Conservation (phyloP, 1,140 invertebrate genomes). For the Doryteuthis pealeii region DNA sequence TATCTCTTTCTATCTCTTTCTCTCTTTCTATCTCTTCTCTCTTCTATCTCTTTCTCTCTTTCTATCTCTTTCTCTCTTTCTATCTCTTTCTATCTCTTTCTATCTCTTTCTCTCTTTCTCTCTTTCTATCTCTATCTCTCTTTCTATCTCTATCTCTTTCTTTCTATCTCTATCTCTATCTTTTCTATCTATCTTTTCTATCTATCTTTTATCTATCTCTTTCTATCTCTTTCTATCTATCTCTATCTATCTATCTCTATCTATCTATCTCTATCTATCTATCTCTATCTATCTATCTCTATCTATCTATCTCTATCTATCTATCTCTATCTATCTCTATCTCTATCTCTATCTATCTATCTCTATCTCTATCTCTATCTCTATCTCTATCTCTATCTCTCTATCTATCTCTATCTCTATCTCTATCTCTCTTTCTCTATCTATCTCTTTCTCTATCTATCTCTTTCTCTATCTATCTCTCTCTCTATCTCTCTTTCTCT, state of each 20-base stretch:
- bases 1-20: neutral
- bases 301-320: neutral
- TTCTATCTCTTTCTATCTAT: neutral
- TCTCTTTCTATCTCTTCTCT: neutral
- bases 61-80: neutral
- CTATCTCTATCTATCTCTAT: neutral
- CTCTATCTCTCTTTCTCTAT: neutral
- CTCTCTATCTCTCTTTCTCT: neutral
- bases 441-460: neutral
- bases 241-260: neutral
- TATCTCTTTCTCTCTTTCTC: neutral
- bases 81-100: neutral
- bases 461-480: neutral
- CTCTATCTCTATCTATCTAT: neutral
- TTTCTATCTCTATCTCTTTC: neutral
- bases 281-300: neutral
- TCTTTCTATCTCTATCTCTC: neutral
- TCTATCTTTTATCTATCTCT: neutral
- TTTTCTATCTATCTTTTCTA: too few relatives aligned
- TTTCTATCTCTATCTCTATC: neutral
- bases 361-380: neutral
- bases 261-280: neutral
- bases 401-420: neutral
- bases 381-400: neutral
- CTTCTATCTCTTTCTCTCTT: neutral